Evolutionary conservation across 2,888 invertebrate species (phyloP).

Genomic region (Brachylomia viminalis): DNA sequence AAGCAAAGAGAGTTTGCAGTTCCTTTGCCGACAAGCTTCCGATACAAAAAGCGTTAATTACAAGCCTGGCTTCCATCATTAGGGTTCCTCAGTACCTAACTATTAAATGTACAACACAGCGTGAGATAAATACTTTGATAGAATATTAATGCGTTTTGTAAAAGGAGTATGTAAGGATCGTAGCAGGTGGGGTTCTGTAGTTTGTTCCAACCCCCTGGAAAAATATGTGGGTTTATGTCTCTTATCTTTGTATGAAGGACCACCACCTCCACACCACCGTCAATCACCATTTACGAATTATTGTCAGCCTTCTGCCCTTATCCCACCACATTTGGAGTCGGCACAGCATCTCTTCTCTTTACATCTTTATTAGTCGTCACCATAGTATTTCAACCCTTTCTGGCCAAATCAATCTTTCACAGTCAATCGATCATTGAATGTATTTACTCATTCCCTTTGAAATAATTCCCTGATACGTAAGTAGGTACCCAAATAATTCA

Average conservation of each 20-base stretch:
- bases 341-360: neutral
- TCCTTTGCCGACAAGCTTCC: constrained; percentile 8
- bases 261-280: neutral
- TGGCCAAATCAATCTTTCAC: no score
- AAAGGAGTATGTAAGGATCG: neutral
- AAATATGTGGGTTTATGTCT: neutral
- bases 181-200: neutral
- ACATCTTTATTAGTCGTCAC: neutral
- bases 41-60: constrained; percentile 39
- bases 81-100: constrained; percentile 9
- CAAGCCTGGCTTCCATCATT: constrained; percentile 23
- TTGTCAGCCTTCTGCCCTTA: neutral
- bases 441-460: neutral
- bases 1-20: constrained; percentile 5
- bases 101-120: neutral
- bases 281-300: neutral
- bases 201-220: neutral
- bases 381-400: neutral
- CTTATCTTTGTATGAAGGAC: neutral
- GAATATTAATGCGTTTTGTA: neutral
- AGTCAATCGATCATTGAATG: neutral
- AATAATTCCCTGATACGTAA: neutral
- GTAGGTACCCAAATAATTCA: neutral
- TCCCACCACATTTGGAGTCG: neutral
- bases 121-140: neutral